These are phyloP conservation scores for Gyrodactylus salaris DNA, from an alignment of 1,140 invertebrate species.

Conservation along the genomic window DNA sequence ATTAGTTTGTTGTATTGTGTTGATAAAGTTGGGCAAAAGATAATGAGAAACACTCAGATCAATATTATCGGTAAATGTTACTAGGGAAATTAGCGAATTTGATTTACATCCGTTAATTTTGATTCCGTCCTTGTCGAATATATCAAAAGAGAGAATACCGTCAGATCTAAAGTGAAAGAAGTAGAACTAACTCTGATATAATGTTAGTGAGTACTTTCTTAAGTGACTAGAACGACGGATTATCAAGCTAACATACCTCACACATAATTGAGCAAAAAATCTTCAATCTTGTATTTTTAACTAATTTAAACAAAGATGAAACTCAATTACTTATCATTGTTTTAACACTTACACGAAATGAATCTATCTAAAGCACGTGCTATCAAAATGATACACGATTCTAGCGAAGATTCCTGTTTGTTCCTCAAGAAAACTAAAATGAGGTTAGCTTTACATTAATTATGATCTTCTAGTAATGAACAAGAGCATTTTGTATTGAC, in stretches of 20 bases:
- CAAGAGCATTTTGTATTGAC: not conserved
- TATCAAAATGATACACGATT: not conserved
- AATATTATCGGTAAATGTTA: not conserved
- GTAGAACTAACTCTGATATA: not conserved
- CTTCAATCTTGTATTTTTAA: not conserved
- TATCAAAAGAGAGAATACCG: not conserved
- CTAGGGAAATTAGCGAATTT: not conserved
- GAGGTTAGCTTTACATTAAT: not conserved
- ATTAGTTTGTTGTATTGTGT: not conserved
- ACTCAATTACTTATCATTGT: not conserved
- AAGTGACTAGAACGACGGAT: not conserved
- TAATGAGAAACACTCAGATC: not conserved
- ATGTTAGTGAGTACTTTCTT: not conserved
- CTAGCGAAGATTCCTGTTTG: not conserved
- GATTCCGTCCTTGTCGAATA: not conserved
- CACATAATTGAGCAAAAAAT: no score
- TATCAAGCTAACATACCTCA: not conserved
- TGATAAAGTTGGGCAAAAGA: not conserved
- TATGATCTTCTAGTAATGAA: not conserved
- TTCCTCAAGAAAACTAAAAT: not conserved
- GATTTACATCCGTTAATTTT: not conserved
- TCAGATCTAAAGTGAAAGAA: not conserved
- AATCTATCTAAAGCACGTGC: not conserved
- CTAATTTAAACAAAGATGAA: not conserved
- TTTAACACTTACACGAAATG: not conserved